Base-by-base conservation (phyloP, 2,797 vertebrate species). In the Pipistrellus nathusii region DNA sequence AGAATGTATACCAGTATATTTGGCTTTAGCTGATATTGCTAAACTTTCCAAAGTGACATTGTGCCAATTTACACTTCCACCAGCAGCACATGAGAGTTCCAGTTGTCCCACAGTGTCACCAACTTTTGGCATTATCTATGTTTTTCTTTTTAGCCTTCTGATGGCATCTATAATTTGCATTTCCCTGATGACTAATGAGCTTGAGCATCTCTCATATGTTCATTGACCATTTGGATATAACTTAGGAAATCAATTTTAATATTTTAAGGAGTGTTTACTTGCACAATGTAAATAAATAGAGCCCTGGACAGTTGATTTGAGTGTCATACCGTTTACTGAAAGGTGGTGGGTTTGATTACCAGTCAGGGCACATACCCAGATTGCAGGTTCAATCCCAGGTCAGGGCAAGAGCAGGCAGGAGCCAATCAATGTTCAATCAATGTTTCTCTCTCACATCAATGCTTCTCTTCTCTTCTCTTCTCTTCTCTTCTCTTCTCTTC, bases 91-190 rank as follows among this genome's bases (percentile, higher is more conserved):
- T 0, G 9, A 81, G 57, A 55, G 75, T 75, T 89, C 6, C 15
- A 62, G 4, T 68, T 62, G 13, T 17, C 76, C 46, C 6, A 14
- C 72, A 59, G 69, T 18, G 23, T 94, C 23, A 46, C 27, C 14
- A 41, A 66, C 18, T 80, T 32, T 73, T 82, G 55, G 13, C 57
- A 62, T 89, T 64, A 30, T 62, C 48, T 75, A 1, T 72, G 14
- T 48, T 90, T 71, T 88, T 90, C 46, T 55, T 73, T 93, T 82
- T 68, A 78, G 69, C 32, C 41, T 53, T 88, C 75, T 68, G 12
- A 32, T 41, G 32, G 48, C 55, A 14, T 11, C n/a, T 69, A 5
- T 66, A 73, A 72, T 62, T 86, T 82, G 21, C 14, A 82, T 53
- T 85, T 88, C 25, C 30, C 11, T 72, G 21, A 53, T 30, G 17